These are phyloP conservation scores for Tenebrio molitor DNA, from an alignment of 1,140 invertebrate species.

Conservation along the genomic window DNA sequence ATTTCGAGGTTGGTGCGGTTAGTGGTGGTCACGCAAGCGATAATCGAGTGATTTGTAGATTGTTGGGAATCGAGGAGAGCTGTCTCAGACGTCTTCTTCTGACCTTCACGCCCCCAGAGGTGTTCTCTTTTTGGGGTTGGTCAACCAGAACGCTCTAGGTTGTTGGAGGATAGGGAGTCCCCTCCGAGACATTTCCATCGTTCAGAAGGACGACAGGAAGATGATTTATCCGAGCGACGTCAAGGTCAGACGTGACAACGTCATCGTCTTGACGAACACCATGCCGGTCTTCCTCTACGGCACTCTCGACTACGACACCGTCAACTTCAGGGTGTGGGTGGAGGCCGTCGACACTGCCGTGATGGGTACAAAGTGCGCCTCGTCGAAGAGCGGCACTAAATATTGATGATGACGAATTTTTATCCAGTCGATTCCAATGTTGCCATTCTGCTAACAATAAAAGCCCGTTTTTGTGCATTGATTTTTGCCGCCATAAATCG, in stretches of 20 bases:
- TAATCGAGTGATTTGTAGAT: slow-evolving; percentile 65
- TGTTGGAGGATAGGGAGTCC: slow-evolving; percentile 78
- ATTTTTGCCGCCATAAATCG: slow-evolving; percentile 37
- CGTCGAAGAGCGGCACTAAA: not conserved
- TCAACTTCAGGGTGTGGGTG: slow-evolving; percentile 73
- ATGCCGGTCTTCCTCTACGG: slow-evolving; percentile 74
- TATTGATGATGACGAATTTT: not conserved
- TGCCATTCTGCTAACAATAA: slow-evolving; percentile 27
- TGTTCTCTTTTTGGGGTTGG: slow-evolving; percentile 75
- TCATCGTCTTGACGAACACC: slow-evolving; percentile 74
- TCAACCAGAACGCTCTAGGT: slow-evolving; percentile 76
- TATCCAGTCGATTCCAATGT: slow-evolving; percentile 19
- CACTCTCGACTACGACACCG: slow-evolving; percentile 69
- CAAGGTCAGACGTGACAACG: slow-evolving; percentile 69
- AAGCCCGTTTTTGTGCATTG: not conserved
- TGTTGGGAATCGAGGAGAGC: slow-evolving; percentile 72
- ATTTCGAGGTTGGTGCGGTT: slow-evolving; percentile 68
- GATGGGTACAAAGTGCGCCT: slow-evolving; percentile 57
- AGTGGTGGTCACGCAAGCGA: too few species aligned
- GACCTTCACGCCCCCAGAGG: slow-evolving; percentile 69
- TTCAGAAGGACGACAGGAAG: slow-evolving; percentile 71
- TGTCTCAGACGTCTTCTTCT: slow-evolving; percentile 75
- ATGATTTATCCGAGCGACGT: slow-evolving; percentile 76
- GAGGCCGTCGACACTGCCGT: slow-evolving; percentile 58
- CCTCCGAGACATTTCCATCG: slow-evolving; percentile 71